Base-by-base conservation (phyloP, 2,797 vertebrate species). In the Phoxinus dragarum region DNA sequence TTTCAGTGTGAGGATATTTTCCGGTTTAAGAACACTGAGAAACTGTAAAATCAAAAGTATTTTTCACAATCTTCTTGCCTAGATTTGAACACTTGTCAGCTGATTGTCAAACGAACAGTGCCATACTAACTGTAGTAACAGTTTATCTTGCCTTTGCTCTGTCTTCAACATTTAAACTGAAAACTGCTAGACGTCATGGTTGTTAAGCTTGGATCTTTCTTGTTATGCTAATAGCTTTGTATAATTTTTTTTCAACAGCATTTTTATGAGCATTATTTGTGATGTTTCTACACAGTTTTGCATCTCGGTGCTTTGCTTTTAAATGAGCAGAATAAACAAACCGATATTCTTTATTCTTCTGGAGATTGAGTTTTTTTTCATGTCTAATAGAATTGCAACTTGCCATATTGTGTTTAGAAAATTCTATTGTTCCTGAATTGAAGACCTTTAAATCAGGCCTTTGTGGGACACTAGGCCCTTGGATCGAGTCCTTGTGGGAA, bases 211-310 rank as follows among this genome's bases (percentile, higher is more conserved):
- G 36, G 27, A 77, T 56, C 21, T 54, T 21, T 36, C 36, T 61
- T 78, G 52, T 61, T 49, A 59, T 38, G 76, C 67, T 73, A 4
- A 59, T 27, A 44, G 17, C 40, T 64, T 72, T 80, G 23, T 42
- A 6, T 17, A 44, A 42, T n/a, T 23, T 59, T 31, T 66, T 59
- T 79, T 49, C 40, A 38, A 54, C 59, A 49, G 69, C 73, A 79
- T 80, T 88, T 75, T 72, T 67, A 47, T 23, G 54, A 81, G 67
- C 59, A 8, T 42, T 49, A 36, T 27, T 84, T 75, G 82, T 81
- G 34, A 78, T 78, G 79, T 92, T 92, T 93, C 75, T 86, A 89
- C 77, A 89, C 87, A 80, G 90, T 88, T 91, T 91, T 86, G 76
- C 81, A 86, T 87, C 40, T 79, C 34, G 40, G 42, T 87, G 76